Conservation (phyloP, 2,113 vertebrate genomes). For the Acanthochromis polyacanthus region DNA sequence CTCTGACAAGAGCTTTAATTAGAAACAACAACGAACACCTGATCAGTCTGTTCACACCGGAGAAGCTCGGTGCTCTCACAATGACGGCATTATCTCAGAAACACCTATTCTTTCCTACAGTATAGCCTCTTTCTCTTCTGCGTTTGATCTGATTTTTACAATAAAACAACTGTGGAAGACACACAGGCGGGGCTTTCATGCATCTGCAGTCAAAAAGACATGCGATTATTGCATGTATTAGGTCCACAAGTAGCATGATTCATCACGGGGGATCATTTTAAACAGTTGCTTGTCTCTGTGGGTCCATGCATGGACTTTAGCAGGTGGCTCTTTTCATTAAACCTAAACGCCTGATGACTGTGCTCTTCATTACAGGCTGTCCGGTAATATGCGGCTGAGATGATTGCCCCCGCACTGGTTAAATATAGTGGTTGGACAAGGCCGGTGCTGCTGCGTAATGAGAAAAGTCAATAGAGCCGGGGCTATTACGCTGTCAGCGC, state of each 20-base stretch:
- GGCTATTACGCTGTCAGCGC: slow-evolving; percentile 86
- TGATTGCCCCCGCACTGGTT: slow-evolving; percentile 72
- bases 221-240: slow-evolving; percentile 17
- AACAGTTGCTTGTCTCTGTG: slow-evolving; percentile 63
- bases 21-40: slow-evolving; percentile 60
- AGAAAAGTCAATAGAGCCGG: slow-evolving; percentile 73
- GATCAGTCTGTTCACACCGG: slow-evolving; percentile 19
- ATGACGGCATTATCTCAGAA: slow-evolving; percentile 50
- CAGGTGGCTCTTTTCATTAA: slow-evolving; percentile 86
- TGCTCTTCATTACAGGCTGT: slow-evolving; percentile 82
- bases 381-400: slow-evolving; percentile 75
- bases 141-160: background rate
- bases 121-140: background rate
- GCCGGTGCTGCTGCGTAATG: slow-evolving; percentile 71
- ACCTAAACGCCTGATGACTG: slow-evolving; percentile 77
- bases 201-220: slow-evolving; percentile 25
- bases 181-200: background rate
- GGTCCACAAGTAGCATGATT: slow-evolving; percentile 51
- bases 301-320: slow-evolving; percentile 47
- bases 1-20: slow-evolving; percentile 61
- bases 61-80: slow-evolving; percentile 34
- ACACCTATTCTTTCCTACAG: background rate
- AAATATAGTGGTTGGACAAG: slow-evolving; percentile 79
- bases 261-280: slow-evolving; percentile 47
- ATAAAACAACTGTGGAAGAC: background rate